phyloP scores from a whole-genome alignment of 2,113 vertebrate genomes.

The Hydropotes inermis region DNA sequence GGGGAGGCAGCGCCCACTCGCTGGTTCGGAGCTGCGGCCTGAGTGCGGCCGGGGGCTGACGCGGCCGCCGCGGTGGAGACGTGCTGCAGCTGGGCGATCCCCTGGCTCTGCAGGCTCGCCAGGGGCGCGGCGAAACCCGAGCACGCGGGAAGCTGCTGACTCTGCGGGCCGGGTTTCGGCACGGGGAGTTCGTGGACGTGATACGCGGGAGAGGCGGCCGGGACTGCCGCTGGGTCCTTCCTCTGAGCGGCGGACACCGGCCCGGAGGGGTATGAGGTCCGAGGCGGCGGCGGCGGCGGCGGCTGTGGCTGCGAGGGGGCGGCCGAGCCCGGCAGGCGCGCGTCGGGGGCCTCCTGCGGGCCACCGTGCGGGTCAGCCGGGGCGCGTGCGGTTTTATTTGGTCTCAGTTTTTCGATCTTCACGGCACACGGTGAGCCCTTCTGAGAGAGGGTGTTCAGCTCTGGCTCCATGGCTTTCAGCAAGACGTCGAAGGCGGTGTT shows the following conservation, averaged over 20 bases:
- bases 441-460: constrained; percentile 93
- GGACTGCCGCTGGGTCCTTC: constrained; percentile 78
- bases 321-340: constrained; percentile 81
- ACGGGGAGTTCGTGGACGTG: constrained; percentile 65
- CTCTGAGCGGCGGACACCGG: constrained; percentile 77
- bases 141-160: constrained; percentile 76
- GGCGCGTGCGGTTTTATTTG: constrained; percentile 78
- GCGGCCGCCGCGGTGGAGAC: constrained; percentile 85
- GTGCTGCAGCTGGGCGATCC: constrained; percentile 86
- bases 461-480: constrained; percentile 97
- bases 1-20: constrained; percentile 88
- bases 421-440: constrained; percentile 83
- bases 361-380: constrained; percentile 80
- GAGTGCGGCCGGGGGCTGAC: constrained; percentile 85
- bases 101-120: constrained; percentile 80
- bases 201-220: constrained; percentile 73
- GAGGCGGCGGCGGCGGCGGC: constrained; percentile 82
- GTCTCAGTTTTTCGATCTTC: constrained; percentile 83
- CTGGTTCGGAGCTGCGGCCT: constrained; percentile 90
- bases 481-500: constrained; percentile 94
- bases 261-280: constrained; percentile 75
- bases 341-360: constrained; percentile 78
- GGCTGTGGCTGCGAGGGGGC: constrained; percentile 82
- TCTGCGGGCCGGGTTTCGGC: constrained; percentile 73
- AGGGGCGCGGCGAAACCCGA: constrained; percentile 80